Conservation (phyloP, 1,140 invertebrate species). For the Papilio aristodemus region DNA sequence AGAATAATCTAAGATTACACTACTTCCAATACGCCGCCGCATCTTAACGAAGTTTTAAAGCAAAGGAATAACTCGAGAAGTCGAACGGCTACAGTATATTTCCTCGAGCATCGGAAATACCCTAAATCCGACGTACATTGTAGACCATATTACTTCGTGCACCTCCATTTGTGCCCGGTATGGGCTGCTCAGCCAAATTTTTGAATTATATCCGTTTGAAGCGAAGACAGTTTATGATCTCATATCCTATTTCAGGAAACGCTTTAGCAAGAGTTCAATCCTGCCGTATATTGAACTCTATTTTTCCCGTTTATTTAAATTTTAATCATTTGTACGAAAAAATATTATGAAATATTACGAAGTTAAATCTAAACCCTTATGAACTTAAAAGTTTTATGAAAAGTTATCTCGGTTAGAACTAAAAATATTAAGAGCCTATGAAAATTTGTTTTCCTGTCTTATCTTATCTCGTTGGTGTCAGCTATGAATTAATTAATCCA, state of each 20-base stretch:
- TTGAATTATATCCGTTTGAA: slow-evolving; percentile 69
- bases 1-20: slow-evolving; percentile 20
- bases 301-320: slow-evolving; percentile 48
- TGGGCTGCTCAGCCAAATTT: slow-evolving; percentile 65
- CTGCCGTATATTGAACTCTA: slow-evolving; percentile 61
- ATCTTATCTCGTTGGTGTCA: not conserved
- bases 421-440: too few relatives aligned
- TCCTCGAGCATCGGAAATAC: slow-evolving; percentile 58
- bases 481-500: not conserved
- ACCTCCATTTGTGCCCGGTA: slow-evolving; percentile 55
- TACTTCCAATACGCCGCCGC: slow-evolving; percentile 20
- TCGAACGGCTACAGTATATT: slow-evolving; percentile 55
- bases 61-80: slow-evolving; percentile 37
- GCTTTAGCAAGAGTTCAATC: slow-evolving; percentile 56
- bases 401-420: too few relatives aligned
- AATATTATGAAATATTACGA: not conserved
- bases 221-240: slow-evolving; percentile 68
- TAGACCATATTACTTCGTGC: slow-evolving; percentile 59
- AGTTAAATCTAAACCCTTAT: not conserved
- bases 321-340: slow-evolving; percentile 32
- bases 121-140: slow-evolving; percentile 64
- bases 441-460: not conserved
- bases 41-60: slow-evolving; percentile 32
- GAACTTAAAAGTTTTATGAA: not conserved
- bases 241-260: slow-evolving; percentile 61